phyloP scores from a whole-genome alignment of 2,113 vertebrate genomes.

The Onychorhynchus coronatus region DNA sequence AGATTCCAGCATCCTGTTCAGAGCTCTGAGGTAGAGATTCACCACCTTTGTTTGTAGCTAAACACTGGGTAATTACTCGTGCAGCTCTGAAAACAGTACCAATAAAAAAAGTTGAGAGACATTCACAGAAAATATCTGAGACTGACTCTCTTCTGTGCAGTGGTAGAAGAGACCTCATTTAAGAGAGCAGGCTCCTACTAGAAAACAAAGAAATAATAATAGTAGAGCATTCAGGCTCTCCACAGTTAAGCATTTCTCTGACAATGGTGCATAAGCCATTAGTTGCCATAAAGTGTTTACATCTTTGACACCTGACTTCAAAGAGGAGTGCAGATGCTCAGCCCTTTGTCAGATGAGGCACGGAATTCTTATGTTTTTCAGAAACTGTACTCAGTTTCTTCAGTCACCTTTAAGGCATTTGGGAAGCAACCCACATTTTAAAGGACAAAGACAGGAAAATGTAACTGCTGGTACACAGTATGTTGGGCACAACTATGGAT shows the following conservation, averaged over 20 bases:
- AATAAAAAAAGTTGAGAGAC: neutral
- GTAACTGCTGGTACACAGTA: neutral
- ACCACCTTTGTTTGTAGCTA: neutral
- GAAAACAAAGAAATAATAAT: neutral
- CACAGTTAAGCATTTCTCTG: neutral
- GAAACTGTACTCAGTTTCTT: neutral
- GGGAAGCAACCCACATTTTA: neutral
- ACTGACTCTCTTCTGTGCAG: accelerated
- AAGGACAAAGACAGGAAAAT: neutral
- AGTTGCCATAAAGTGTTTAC: neutral
- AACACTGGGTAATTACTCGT: neutral
- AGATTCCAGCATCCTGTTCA: neutral
- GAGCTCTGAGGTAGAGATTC: neutral
- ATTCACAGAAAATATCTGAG: neutral
- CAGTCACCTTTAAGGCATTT: neutral
- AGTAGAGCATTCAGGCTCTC: neutral
- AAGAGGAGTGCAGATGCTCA: neutral
- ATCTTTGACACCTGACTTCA: neutral
- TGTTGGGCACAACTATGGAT: neutral
- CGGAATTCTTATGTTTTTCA: neutral
- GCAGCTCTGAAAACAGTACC: neutral
- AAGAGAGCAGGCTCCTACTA: neutral
- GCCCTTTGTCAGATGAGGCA: neutral
- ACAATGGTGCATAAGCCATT: neutral
- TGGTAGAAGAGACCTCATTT: neutral